Conservation (phyloP, 1,140 invertebrate genomes). For the Cecropterus lyciades region DNA sequence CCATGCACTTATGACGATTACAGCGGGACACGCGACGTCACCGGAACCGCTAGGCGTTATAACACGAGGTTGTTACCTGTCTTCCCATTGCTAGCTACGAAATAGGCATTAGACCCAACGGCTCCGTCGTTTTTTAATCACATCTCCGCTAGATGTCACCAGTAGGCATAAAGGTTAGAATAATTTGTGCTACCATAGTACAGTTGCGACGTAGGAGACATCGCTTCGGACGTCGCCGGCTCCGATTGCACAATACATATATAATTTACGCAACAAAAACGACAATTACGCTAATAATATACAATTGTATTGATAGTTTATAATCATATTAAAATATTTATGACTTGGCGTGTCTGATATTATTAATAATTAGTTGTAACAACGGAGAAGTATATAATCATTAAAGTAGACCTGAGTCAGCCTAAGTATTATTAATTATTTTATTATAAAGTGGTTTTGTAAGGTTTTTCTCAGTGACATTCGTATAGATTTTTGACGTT, state of each 20-base stretch:
- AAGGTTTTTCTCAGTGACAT: slow-evolving; percentile 36
- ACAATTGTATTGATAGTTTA: slow-evolving; percentile 48
- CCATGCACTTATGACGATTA: slow-evolving; percentile 6
- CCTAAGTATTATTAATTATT: slow-evolving; percentile 69
- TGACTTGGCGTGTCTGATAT: slow-evolving; percentile 61
- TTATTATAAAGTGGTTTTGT: slow-evolving; percentile 48
- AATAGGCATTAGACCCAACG: slow-evolving; percentile 12
- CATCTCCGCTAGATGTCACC: too few relatives aligned
- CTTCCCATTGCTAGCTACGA: slow-evolving; percentile 45
- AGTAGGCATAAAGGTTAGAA: background rate
- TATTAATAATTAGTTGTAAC: slow-evolving; percentile 66
- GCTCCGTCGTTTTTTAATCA: too few relatives aligned
- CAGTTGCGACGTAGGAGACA: background rate
- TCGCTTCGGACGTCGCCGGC: slow-evolving; percentile 44
- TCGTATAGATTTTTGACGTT: slow-evolving; percentile 7
- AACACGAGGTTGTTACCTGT: slow-evolving; percentile 34
- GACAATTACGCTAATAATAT: slow-evolving; percentile 51
- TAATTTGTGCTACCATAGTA: slow-evolving; percentile 10
- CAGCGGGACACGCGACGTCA: slow-evolving; percentile 4
- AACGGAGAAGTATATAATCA: slow-evolving; percentile 46
- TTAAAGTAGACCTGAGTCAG: slow-evolving; percentile 62
- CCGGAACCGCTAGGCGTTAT: slow-evolving; percentile 5
- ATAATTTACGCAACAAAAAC: slow-evolving; percentile 62
- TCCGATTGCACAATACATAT: slow-evolving; percentile 60
- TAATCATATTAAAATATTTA: slow-evolving; percentile 50